These are phyloP conservation scores for Lepidotrigona ventralis DNA, from an alignment of 1,140 invertebrate species.

Conservation along the genomic window DNA sequence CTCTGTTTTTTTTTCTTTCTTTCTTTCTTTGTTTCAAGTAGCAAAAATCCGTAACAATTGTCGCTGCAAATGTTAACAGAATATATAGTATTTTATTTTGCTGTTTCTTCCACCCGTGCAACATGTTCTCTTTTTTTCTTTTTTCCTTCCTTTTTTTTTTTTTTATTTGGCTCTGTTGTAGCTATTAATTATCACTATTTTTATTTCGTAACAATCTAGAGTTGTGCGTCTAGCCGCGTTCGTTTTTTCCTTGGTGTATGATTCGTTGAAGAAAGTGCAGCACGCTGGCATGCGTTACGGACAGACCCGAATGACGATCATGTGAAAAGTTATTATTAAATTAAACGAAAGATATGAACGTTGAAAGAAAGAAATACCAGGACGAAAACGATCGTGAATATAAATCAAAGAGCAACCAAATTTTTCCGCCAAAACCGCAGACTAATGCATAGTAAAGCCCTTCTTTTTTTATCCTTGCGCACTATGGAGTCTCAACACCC, in stretches of 20 bases:
- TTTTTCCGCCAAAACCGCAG: constrained; percentile 27
- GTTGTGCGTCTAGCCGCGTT: constrained; percentile 50
- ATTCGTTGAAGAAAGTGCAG: not conserved
- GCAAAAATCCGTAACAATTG: constrained; percentile 30
- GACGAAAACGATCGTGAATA: constrained; percentile 31
- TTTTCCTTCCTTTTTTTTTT: constrained; percentile 30
- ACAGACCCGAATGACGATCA: not conserved
- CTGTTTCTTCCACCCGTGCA: constrained; percentile 44
- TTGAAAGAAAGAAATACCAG: not conserved
- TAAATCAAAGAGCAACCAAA: constrained; percentile 46
- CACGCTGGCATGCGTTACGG: not conserved
- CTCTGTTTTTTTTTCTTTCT: constrained; percentile 37
- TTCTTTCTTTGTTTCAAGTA: constrained; percentile 48
- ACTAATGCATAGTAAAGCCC: not conserved
- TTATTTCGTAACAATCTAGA: constrained; percentile 43
- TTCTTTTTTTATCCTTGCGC: constrained; percentile 21
- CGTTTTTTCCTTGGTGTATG: constrained; percentile 38
- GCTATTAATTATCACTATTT: constrained; percentile 20
- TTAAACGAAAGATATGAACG: too few species aligned
- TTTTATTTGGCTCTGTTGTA: constrained; percentile 25
- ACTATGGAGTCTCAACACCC: constrained; percentile 36
- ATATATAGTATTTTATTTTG: constrained; percentile 56
- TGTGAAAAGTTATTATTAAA: too few species aligned
- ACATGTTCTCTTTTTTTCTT: constrained; percentile 41
- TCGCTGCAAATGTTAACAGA: constrained; percentile 49